Percentiles rank a stretch among this genome's conserved stretches.
phyloP scores from a whole-genome alignment of 2,797 vertebrate genomes.

The Pelochelys cantorii region DNA sequence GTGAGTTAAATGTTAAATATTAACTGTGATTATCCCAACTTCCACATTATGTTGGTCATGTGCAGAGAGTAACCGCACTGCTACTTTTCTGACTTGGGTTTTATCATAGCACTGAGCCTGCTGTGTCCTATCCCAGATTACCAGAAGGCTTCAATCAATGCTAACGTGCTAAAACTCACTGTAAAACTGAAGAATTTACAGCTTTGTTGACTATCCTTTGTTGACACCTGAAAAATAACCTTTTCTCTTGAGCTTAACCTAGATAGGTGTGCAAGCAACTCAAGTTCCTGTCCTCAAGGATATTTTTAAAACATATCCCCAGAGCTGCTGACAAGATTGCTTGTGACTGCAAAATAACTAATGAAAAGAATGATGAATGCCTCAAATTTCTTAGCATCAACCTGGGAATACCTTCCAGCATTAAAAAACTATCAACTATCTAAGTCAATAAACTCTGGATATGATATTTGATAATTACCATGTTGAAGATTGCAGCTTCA shows the following conservation, averaged over 20 bases:
- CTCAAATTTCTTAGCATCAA: not conserved
- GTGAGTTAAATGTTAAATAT: not conserved
- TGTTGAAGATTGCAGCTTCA: not conserved
- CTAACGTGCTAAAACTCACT: not conserved
- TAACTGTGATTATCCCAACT: not conserved
- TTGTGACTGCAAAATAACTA: not conserved
- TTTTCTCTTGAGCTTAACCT: not conserved
- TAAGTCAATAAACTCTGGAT: not conserved
- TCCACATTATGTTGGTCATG: not conserved
- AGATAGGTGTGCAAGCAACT: not conserved
- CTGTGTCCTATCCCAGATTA: not conserved
- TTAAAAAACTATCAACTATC: not conserved
- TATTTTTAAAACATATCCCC: not conserved
- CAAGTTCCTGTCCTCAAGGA: not conserved
- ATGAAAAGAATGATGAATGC: not conserved
- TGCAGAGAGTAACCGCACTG: not conserved
- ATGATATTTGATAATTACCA: not conserved
- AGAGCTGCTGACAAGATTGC: constrained; percentile 11
- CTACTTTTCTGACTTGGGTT: not conserved
- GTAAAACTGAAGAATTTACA: not conserved
- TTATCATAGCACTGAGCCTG: not conserved
- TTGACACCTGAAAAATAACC: not conserved
- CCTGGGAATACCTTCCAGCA: not conserved
- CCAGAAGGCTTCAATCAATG: not conserved
- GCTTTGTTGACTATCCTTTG: not conserved